Evolutionary conservation across 2,797 vertebrate species (phyloP), one percentile per base, ranked within the genome.

Genomic region (Pteronotus mesoamericanus): DNA sequence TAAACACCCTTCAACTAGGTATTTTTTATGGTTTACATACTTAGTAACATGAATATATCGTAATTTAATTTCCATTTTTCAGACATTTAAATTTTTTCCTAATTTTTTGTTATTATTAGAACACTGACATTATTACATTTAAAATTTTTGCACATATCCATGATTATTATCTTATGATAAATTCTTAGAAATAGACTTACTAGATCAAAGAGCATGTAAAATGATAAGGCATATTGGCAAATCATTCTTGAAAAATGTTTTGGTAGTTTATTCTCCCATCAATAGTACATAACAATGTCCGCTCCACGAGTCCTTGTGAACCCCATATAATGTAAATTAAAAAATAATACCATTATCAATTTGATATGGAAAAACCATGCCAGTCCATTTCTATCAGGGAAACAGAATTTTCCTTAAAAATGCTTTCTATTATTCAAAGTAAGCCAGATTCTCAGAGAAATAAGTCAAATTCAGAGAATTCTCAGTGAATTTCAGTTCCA

Each of bases 41-140:
- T 94, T 37, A 86, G 44, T 57, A 77, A 79, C 24, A 89, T 19
- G 42, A 51, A 71, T 68, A 5, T 44, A 77, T 11, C 22, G 44
- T 71, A 93, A 91, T 91, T 83, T 84, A 34, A 86, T 57, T 85
- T 26, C 2, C 92, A 82, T 42, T 95, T 94, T 96, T 90, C 26
- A 78, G 61, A 69, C 34, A 92, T 80, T 96, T 95, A 89, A 78
- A 85, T 82, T 82, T 6, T 80, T 94, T 88, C 64, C 79, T n/a
- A n/a, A 85, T 53, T 92, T 93, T 96, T 71, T 82, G 39, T 61
- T 94, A 42, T 61, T 82, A 79, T 48, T 59, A 79, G 34, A 94
- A 89, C 22, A 87, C 26, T 39, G 55, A 94, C 19, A 91, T 86
- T 94, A 39, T 74, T 94, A 86, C 0, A 82, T 61, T 44, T 94